phyloP scores from a whole-genome alignment of 2,888 invertebrate genomes.

The Standfussiana lucernea region DNA sequence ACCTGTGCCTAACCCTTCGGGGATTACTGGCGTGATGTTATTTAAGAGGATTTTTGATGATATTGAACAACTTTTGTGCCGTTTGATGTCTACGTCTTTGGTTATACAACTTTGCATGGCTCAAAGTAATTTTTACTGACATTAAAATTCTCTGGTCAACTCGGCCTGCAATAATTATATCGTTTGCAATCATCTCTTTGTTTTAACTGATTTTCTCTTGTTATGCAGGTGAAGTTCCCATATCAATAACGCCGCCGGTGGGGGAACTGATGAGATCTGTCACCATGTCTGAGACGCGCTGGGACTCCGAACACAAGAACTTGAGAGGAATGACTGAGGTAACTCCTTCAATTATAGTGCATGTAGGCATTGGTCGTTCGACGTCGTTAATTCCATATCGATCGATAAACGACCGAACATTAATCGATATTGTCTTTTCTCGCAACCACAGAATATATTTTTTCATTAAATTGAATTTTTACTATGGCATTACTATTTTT shows the following conservation, averaged over 20 bases:
- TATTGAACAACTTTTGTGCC: no score
- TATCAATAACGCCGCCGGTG: slow-evolving; percentile 94
- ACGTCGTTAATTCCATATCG: neutral
- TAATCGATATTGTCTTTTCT: neutral
- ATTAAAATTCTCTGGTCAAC: no score
- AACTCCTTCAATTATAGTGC: neutral
- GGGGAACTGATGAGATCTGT: slow-evolving; percentile 97
- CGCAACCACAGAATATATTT: neutral
- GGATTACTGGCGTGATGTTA: no score
- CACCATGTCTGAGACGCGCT: slow-evolving; percentile 93
- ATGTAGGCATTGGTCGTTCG: no score
- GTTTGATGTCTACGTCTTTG: no score
- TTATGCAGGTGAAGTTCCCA: slow-evolving; percentile 86
- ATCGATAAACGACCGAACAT: neutral
- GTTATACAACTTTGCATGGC: no score
- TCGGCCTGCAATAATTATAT: no score
- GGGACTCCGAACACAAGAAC: slow-evolving; percentile 93
- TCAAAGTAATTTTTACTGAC: no score
- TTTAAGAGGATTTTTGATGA: no score
- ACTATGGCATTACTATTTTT: slow-evolving; percentile 1
- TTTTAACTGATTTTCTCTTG: neutral
- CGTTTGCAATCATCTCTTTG: no score
- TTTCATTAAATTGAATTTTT: neutral
- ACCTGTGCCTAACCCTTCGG: no score
- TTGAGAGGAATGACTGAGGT: slow-evolving; percentile 97